Evolutionary conservation across 2,797 vertebrate genomes (phyloP).

Genomic region (Crocidura indochinensis): DNA sequence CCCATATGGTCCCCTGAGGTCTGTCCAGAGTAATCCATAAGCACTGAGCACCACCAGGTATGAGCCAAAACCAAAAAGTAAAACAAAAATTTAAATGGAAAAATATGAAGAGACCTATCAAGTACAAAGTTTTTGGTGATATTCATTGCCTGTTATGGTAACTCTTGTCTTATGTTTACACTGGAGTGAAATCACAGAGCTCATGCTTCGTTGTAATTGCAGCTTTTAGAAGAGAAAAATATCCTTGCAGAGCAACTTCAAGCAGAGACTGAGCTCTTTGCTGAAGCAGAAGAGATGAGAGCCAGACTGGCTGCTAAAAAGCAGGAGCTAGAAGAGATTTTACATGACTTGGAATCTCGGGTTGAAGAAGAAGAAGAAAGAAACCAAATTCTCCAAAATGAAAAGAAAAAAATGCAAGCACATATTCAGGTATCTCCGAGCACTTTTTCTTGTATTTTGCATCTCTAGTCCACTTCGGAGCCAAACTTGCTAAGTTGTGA

Average conservation of each 20-base stretch:
- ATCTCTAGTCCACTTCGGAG: background rate
- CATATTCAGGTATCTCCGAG: constrained; percentile 94
- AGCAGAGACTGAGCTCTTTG: constrained; percentile 97
- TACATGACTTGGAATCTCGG: constrained; percentile 97
- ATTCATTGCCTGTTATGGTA: background rate
- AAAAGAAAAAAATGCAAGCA: constrained; percentile 98
- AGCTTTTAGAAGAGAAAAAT: constrained; percentile 98
- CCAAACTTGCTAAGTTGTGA: too few species aligned
- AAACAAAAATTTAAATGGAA: too few species aligned
- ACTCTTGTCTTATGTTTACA: accelerated
- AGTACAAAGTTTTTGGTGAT: background rate
- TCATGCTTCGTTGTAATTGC: constrained; percentile 49
- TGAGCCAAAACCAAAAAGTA: too few species aligned
- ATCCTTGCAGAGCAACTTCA: constrained; percentile 98
- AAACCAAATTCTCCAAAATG: constrained; percentile 96
- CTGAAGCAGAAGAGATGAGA: constrained; percentile 98
- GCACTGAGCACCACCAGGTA: too few species aligned
- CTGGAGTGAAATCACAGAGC: accelerated
- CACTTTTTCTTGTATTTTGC: background rate
- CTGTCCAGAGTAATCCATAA: too few species aligned
- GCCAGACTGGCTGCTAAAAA: constrained; percentile 97
- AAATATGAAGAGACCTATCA: too few species aligned
- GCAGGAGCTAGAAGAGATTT: constrained; percentile 97
- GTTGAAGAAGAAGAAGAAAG: constrained; percentile 98
- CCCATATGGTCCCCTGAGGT: too few species aligned